Base-by-base conservation (phyloP, 2,113 vertebrate species). In the Gambusia holbrooki region DNA sequence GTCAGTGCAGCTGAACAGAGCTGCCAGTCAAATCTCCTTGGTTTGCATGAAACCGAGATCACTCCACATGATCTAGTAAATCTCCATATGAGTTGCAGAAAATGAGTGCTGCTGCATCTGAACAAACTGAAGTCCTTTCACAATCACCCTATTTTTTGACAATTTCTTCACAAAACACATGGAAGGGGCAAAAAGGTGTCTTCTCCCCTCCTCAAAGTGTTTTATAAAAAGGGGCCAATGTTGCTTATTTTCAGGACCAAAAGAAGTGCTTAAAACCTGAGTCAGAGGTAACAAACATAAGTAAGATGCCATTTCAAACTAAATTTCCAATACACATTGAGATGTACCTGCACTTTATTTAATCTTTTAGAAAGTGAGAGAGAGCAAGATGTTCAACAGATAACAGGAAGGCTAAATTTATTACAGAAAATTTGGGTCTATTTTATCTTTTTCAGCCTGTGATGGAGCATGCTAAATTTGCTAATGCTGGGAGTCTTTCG, bases 21-120 rank as follows among this genome's bases (percentile, higher is more conserved):
- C n/a, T 63, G 33, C 33, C 71, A 74, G 32, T 74, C 27, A 7
- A 33, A 81, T 72, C 30, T 74, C 33, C 33, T 35, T 45, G 72
- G 78, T 78, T 73, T 67, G 62, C 74, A 58, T 32, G 32, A 45
- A 60, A 81, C 74, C 25, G 15, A 58, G 77, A 63, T 84, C 75
- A 58, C 62, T 67, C 40, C 73, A 83, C 40, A 14, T 42, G 11
- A 12, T 42, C 13, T 13, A 13, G 15, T 42, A 42, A 11, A 42
- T 42, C 40, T 42, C 3, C 40, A 11, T 37, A 37, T 1, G 35
- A 42, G 0, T 12, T 42, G 10, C 40, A 42, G 12, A 14, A 42
- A 42, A 42, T 42, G 40, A 13, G 40, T 42, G 10, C 40, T 42
- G 10, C 40, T 42, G 40, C 40, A 14, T 14, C 40, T 15, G 40